A percentile compares a stretch with the other conserved stretches of the same genome.
These are phyloP conservation scores for Pleuronectes platessa DNA, from an alignment of 2,113 vertebrate genomes.

Conservation along the genomic window DNA sequence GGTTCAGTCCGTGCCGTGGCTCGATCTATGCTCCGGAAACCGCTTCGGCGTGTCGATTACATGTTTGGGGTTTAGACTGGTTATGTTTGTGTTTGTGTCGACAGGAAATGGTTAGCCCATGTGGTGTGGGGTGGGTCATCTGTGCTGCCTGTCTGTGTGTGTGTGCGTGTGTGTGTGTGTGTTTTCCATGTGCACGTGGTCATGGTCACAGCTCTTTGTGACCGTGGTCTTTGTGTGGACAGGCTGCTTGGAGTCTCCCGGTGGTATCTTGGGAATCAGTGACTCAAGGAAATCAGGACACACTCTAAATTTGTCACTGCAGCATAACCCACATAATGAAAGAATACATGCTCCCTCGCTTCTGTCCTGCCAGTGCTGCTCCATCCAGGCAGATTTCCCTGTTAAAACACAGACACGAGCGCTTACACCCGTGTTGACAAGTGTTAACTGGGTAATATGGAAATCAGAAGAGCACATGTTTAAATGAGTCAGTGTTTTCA, in stretches of 20 bases:
- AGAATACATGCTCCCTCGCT: constrained; percentile 68
- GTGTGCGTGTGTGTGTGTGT: constrained; percentile 34
- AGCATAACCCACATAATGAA: constrained; percentile 86
- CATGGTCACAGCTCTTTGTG: constrained; percentile 47
- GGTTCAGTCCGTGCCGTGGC: constrained; percentile 22
- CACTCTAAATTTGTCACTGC: constrained; percentile 87
- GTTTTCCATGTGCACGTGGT: constrained; percentile 40
- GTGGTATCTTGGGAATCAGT: constrained; percentile 79
- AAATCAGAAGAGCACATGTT: constrained; percentile 76
- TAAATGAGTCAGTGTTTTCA: constrained; percentile 76
- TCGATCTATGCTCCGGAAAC: constrained; percentile 62
- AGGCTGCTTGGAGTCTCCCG: constrained; percentile 68
- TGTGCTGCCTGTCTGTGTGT: constrained; percentile 35
- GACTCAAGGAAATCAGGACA: constrained; percentile 86
- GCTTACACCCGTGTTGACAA: constrained; percentile 64
- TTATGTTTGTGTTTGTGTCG: constrained; percentile 67
- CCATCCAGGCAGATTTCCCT: constrained; percentile 22
- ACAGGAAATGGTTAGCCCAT: constrained; percentile 72
- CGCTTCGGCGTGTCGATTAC: constrained; percentile 71
- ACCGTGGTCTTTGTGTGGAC: constrained; percentile 63
- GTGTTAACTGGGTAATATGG: constrained; percentile 71
- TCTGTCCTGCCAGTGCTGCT: constrained; percentile 34
- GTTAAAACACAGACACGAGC: constrained; percentile 18
- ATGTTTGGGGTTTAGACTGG: constrained; percentile 65
- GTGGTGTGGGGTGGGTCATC: constrained; percentile 64